Evolutionary conservation across 2,888 invertebrate species (phyloP), one percentile per base, ranked within the genome.

Genomic region (Laspeyria flexula): DNA sequence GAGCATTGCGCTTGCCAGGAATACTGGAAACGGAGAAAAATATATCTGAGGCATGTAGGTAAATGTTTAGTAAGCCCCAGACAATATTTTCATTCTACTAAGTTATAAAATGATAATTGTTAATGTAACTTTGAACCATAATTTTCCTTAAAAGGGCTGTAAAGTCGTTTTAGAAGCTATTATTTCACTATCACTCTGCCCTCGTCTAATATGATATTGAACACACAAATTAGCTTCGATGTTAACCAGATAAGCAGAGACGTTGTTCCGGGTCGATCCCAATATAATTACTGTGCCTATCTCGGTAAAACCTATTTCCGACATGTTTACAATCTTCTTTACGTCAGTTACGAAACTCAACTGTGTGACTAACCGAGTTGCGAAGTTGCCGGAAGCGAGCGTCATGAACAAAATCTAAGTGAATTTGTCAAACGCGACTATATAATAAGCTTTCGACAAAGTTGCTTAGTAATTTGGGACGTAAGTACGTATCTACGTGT

Each of bases 351-450:
- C 60, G 68, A 65, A 71, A 67, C 70, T 77, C 63, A 63, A 65
- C 75, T 73, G 67, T 73, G 72, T 59, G 75, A 71, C 75, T 84
- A 85, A 86, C 81, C 64, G 77, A 83, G 79, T 86, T 85, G 81
- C 67, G 60, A 87, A 86, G 75, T 86, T 83, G 71, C 62, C 76
- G 79, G 78, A 72, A 79, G 80, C 78, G 75, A 73, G 81, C 79
- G 77, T 81, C 82, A 80, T 73, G 82, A 86, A 84, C 85, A 85
- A 87, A 88, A 85, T 88, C 77, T 86, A 88, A 89, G 85, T 86
- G 83, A 86, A 88, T 88, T 89, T 86, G 82, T 88, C 86, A 85
- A 88, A 86, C 78, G 81, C 80, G 81, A 77, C 79, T 81, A 75
- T 79, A 78, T 88, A 88, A 88, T 88, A 83, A 87, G 88, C 86